Conservation (phyloP, 2,797 vertebrate species). For the Muraenolepis orangiensis region DNA sequence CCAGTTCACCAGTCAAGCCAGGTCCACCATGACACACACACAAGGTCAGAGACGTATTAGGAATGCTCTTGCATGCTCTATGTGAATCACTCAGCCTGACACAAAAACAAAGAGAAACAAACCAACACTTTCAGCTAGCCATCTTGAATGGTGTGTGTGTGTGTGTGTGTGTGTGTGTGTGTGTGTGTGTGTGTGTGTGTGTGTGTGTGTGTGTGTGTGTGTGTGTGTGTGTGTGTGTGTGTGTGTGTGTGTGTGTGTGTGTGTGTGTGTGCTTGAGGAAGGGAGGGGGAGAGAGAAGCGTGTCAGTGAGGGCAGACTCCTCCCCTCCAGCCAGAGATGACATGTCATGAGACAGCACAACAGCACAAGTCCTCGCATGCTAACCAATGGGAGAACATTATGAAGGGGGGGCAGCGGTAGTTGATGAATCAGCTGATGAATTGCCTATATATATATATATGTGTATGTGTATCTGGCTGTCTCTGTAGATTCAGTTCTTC, state of each 20-base stretch:
- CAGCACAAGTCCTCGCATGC: neutral
- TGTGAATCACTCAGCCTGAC: neutral
- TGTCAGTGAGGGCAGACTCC: neutral
- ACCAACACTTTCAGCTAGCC: neutral
- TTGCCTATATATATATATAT: too few relatives aligned
- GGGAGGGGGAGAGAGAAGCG: neutral
- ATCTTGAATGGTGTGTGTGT: neutral
- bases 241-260: neutral
- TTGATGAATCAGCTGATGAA: neutral
- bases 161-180: neutral
- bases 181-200: neutral
- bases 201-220: neutral
- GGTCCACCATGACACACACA: neutral
- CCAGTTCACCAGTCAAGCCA: neutral
- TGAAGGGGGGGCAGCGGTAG: neutral
- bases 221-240: neutral
- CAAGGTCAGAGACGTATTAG: neutral
- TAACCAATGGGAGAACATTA: neutral
- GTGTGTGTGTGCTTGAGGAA: neutral
- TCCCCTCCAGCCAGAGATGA: neutral
- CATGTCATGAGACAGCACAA: neutral
- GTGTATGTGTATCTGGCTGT: conserved; percentile 6
- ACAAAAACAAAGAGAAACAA: neutral
- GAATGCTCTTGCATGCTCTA: neutral
- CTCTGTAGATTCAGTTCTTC: conserved; percentile 6